Evolutionary conservation across 2,113 vertebrate genomes (phyloP).

Genomic region (Toxotes chatareus): DNA sequence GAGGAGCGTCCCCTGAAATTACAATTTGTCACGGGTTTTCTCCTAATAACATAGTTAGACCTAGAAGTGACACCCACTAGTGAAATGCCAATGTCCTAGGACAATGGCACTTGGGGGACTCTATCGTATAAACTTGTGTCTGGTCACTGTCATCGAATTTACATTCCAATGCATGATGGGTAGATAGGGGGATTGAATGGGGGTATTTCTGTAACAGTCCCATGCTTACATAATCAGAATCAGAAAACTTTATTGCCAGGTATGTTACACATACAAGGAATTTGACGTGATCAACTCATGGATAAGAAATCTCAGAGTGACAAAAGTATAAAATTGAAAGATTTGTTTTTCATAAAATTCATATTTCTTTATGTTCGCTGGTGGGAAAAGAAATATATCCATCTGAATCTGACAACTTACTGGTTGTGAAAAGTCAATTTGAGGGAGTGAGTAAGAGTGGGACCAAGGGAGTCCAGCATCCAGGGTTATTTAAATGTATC

Average conservation of each 20-base stretch:
- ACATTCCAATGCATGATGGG: slow-evolving; percentile 57
- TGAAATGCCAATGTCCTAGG: slow-evolving; percentile 61
- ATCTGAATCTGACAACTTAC: slow-evolving; percentile 36
- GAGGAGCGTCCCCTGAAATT: slow-evolving; percentile 75
- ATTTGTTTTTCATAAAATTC: slow-evolving; percentile 14
- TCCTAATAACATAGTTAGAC: slow-evolving; percentile 68
- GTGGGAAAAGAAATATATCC: slow-evolving; percentile 9
- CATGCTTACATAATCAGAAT: slow-evolving; percentile 35
- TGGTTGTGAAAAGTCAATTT: slow-evolving; percentile 51
- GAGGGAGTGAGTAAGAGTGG: slow-evolving; percentile 2
- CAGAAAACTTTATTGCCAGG: too few relatives aligned
- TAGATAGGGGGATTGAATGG: slow-evolving; percentile 41
- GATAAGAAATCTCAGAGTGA: slow-evolving; percentile 28
- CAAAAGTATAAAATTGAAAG: background rate
- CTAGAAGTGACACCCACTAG: slow-evolving; percentile 63
- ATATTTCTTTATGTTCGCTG: slow-evolving; percentile 5
- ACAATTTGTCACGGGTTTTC: slow-evolving; percentile 73
- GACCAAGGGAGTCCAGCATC: background rate
- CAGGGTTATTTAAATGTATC: background rate
- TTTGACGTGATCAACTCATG: too few relatives aligned
- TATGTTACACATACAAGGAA: too few relatives aligned
- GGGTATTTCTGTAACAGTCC: slow-evolving; percentile 26
- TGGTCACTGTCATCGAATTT: slow-evolving; percentile 70
- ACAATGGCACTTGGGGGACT: slow-evolving; percentile 52
- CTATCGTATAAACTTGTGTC: slow-evolving; percentile 66